A percentile compares a stretch with the other conserved stretches of the same genome.
phyloP scores from a whole-genome alignment of 2,888 invertebrate genomes.

The Dryobota labecula region DNA sequence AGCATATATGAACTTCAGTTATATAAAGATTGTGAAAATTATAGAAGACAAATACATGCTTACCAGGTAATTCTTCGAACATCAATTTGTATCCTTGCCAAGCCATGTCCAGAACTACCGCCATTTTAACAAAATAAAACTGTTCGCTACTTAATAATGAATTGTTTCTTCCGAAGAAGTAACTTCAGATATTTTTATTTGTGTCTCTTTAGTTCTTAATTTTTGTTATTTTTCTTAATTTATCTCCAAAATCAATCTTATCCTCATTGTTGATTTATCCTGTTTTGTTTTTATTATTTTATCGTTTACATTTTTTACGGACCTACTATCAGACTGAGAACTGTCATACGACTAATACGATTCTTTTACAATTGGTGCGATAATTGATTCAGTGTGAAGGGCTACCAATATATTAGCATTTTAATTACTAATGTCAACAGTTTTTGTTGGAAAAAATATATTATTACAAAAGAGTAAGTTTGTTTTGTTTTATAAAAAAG shows the following conservation, averaged over 20 bases:
- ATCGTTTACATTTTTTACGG: slow-evolving; percentile 12
- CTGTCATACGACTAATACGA: slow-evolving; percentile 38
- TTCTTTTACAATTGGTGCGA: slow-evolving; percentile 5
- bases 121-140: slow-evolving; percentile 73
- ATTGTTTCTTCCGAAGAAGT: background rate
- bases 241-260: slow-evolving; percentile 1
- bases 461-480: slow-evolving; percentile 18
- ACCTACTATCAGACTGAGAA: slow-evolving; percentile 9
- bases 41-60: slow-evolving; percentile 52
- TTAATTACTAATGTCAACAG: slow-evolving; percentile 30
- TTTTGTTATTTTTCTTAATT: background rate
- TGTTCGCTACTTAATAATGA: background rate
- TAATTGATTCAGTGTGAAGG: slow-evolving; percentile 43
- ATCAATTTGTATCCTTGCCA: slow-evolving; percentile 77
- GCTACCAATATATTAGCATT: slow-evolving; percentile 57
- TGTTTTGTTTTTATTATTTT: background rate
- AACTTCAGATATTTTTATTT: background rate
- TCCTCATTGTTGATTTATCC: slow-evolving; percentile 12
- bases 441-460: slow-evolving; percentile 20
- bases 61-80: slow-evolving; percentile 83
- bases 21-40: background rate
- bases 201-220: background rate
- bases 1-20: background rate
- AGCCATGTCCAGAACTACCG: slow-evolving; percentile 75
- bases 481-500: background rate